Evolutionary conservation across 2,888 invertebrate species (phyloP).

Genomic region (Acanthosepion pharaonis): DNA sequence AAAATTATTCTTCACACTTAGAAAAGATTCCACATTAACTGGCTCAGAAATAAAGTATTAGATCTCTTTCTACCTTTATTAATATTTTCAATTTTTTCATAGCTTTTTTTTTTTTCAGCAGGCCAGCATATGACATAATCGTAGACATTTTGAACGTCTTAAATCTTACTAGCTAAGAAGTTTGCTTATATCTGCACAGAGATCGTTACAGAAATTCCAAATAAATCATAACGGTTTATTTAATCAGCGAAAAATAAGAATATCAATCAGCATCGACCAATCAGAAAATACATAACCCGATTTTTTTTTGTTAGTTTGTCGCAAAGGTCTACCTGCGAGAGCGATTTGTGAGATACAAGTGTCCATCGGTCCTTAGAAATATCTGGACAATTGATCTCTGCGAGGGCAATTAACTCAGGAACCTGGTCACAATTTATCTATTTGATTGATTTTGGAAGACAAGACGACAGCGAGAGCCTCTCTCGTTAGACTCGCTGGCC

Average conservation of each 20-base stretch:
- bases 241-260: background rate
- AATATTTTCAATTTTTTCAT: no score
- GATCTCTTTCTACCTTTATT: no score
- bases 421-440: background rate
- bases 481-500: background rate
- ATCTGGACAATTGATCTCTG: background rate
- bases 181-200: background rate
- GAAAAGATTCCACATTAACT: no score
- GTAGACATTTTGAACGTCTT: no score
- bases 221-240: background rate
- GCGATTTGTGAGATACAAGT: background rate
- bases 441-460: background rate
- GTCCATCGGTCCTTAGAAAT: background rate
- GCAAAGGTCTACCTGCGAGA: background rate
- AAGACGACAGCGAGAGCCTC: background rate
- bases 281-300: background rate
- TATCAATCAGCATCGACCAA: background rate
- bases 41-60: no score
- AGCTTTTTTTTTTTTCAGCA: background rate
- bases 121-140: background rate
- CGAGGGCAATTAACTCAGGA: background rate
- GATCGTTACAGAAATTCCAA: background rate
- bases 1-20: no score
- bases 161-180: background rate
- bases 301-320: background rate